phyloP scores from a whole-genome alignment of 2,888 invertebrate species.

The Pollenia amentaria region DNA sequence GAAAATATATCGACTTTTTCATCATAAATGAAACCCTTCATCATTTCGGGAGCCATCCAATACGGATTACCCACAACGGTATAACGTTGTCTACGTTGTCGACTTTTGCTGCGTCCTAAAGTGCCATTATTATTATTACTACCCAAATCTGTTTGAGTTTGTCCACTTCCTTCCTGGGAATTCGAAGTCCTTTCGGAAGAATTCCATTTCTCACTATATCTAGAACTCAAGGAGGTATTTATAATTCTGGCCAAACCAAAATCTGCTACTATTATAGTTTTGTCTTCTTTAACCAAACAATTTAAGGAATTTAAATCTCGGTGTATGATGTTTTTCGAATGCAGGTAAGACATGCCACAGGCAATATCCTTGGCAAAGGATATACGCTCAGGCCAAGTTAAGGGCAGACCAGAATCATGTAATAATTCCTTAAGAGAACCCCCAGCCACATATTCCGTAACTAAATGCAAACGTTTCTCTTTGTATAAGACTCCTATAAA shows the following conservation, averaged over 20 bases:
- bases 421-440: constrained; percentile 94
- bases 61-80: constrained; percentile 98
- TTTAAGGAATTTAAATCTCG: constrained; percentile 98
- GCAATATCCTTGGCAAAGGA: constrained; percentile 96
- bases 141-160: constrained; percentile 33
- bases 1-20: constrained; percentile 98
- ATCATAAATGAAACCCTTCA: constrained; percentile 97
- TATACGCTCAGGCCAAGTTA: constrained; percentile 93
- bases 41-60: constrained; percentile 99
- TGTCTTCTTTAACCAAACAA: constrained; percentile 95
- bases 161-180: constrained; percentile 71
- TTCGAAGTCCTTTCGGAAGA: constrained; percentile 80
- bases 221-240: constrained; percentile 83
- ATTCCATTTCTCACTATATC: constrained; percentile 80
- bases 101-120: constrained; percentile 86
- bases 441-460: constrained; percentile 96
- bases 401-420: constrained; percentile 88
- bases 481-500: constrained; percentile 97
- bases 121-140: constrained; percentile 83
- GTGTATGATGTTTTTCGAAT: constrained; percentile 97
- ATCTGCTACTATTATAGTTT: constrained; percentile 97
- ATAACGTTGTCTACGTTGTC: constrained; percentile 93
- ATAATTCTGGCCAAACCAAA: constrained; percentile 96
- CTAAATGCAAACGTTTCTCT: constrained; percentile 94
- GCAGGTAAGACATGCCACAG: constrained; percentile 96